Evolutionary conservation across 2,888 invertebrate species (phyloP), one percentile per base, ranked within the genome.

Genomic region (Prosapia bicincta): DNA sequence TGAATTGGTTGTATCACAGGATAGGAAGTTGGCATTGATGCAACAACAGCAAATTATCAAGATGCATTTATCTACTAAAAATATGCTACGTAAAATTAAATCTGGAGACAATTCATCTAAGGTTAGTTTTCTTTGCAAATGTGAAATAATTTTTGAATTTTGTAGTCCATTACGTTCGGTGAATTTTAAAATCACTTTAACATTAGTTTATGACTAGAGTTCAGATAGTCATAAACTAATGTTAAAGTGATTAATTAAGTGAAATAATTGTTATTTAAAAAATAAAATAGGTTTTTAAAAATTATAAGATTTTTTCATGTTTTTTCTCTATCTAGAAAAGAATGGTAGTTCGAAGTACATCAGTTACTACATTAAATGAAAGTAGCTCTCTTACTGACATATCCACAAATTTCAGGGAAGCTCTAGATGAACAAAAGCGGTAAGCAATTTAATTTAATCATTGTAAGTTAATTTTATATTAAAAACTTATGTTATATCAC

Each of bases 11-110:
- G 86, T 87, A 26, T 88, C 88, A 70, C 85, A 87, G 77, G 88
- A 88, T 81, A 84, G 88, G 10, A 88, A 87, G 80, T 83, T 85
- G 3, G 85, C 87, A 81, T 82, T 88, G 20, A 86, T 86, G 80
- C 86, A 87, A 78, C 88, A 89, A 80, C 84, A 86, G 66, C 87
- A 87, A 78, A 84, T 88, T 83, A 87, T 88, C 43, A 88, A 88
- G 83, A 85, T 86, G 65, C 87, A 88, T 81, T 84, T 88, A 82
- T 85, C 85, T 7, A 87, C 87, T 9, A 86, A 86, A 78, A 86
- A 86, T 76, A 86, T 87, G 81, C 81, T 86, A 54, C 84, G 86
- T 0, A 87, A 87, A 81, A 83, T 88, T 54, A 88, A 87, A 80
- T 83, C 86, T 74, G 85, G 84, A 66, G 85, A 72, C 3, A 26